phyloP scores from a whole-genome alignment of 2,888 invertebrate genomes.

The Luffia ferchaultella region DNA sequence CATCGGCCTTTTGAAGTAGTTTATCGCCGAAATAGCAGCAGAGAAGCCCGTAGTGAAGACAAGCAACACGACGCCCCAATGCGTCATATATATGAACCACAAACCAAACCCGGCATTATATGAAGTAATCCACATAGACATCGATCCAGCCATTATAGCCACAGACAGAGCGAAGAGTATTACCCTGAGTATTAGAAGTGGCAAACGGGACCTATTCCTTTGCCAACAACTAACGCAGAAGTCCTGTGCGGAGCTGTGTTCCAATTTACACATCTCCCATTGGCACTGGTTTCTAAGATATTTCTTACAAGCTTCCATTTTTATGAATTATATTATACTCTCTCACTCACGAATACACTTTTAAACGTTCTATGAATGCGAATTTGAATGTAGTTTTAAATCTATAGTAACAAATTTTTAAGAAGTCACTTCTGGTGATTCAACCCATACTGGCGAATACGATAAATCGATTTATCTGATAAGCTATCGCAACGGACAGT shows the following conservation, averaged over 20 bases:
- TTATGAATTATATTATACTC: too few relatives aligned
- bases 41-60: slow-evolving; percentile 33
- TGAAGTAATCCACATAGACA: slow-evolving; percentile 9
- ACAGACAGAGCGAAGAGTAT: slow-evolving; percentile 34
- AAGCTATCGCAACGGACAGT: too few relatives aligned
- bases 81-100: slow-evolving; percentile 54
- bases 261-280: slow-evolving; percentile 25
- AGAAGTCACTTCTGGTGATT: too few relatives aligned
- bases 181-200: slow-evolving; percentile 29
- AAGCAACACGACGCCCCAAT: slow-evolving; percentile 46
- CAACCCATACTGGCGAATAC: too few relatives aligned
- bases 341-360: too few relatives aligned
- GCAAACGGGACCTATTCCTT: slow-evolving; percentile 29
- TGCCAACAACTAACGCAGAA: slow-evolving; percentile 40
- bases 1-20: slow-evolving; percentile 31
- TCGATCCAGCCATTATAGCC: slow-evolving; percentile 30
- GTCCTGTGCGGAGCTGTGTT: slow-evolving; percentile 32
- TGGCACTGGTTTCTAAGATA: slow-evolving; percentile 37
- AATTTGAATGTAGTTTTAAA: too few relatives aligned
- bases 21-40: slow-evolving; percentile 33
- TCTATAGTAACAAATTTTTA: too few relatives aligned
- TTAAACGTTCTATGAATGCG: too few relatives aligned
- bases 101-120: slow-evolving; percentile 28
- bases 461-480: too few relatives aligned
- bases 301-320: slow-evolving; percentile 33